Evolutionary conservation across 1,140 invertebrate genomes (phyloP).

Genomic region (Cardiocondyla obscurior): DNA sequence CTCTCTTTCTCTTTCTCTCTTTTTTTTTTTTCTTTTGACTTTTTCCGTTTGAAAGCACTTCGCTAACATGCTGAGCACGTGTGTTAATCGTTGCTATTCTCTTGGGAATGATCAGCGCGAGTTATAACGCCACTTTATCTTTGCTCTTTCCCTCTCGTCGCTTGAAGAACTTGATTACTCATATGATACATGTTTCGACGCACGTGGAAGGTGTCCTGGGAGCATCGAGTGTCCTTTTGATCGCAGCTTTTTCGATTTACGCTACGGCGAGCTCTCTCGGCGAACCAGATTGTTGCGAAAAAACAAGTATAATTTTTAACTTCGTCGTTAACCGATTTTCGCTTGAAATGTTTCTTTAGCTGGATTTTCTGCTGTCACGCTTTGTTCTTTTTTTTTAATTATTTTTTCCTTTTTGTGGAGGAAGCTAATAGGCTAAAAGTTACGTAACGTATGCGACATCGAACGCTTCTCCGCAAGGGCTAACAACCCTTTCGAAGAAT

Average conservation of each 20-base stretch:
- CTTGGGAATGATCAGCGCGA: neutral
- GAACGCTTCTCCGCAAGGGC: neutral
- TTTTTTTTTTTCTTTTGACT: neutral
- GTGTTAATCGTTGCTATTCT: slow-evolving; percentile 24
- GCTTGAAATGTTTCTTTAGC: neutral
- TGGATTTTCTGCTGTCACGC: neutral
- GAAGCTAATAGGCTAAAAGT: no score
- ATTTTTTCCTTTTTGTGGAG: neutral
- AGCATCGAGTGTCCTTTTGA: neutral
- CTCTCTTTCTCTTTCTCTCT: neutral
- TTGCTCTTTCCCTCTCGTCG: neutral
- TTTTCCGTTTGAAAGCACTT: neutral
- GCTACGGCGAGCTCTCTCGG: neutral
- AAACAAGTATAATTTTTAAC: neutral
- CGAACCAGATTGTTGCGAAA: neutral
- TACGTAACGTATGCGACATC: no score
- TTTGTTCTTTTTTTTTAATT: neutral
- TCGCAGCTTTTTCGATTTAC: neutral
- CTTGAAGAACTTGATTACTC: neutral
- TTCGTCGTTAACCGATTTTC: neutral
- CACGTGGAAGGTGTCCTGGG: neutral
- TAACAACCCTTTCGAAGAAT: neutral
- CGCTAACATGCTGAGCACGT: neutral
- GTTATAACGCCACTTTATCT: neutral
- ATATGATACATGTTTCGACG: neutral